Evolutionary conservation across 2,113 vertebrate species (phyloP), one percentile per base, ranked within the genome.

Genomic region (Tachycineta bicolor): DNA sequence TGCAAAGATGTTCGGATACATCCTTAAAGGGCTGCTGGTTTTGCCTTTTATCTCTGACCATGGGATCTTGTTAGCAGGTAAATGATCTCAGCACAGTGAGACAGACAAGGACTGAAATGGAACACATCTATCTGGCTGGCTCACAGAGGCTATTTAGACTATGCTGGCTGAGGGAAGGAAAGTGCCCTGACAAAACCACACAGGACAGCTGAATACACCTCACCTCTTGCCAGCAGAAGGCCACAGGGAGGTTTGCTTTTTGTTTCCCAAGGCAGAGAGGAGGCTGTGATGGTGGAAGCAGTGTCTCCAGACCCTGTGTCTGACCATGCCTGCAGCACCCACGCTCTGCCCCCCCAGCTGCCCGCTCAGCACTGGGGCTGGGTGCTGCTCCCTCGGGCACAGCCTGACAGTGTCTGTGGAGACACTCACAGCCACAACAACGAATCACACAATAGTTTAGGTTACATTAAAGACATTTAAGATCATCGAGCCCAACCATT

Each of bases 1-100:
- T 95, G 81, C 34, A 73, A 93, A 77, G 37, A 64, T 25, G 50
- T 64, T 71, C 3, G 2, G 67, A 53, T 23, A 73, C 13, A 52
- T 69, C 76, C 62, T 91, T 71, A 75, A 63, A 81, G 60, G 28
- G 33, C 46, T 74, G 46, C 11, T 64, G 41, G 29, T 44, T 94
- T 86, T 2, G 3, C 39, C 33, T 92, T 92, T 73, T 68, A 59
- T 76, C 65, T 83, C 75, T 83, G 83, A 81, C 41, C 53, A 81
- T 43, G 47, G 88, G 31, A 87, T 39, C 56, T 83, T 77, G 90
- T 90, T 79, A 93, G 89, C 68, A 92, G 88, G 83, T 90, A 88
- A 83, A 82, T 29, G 31, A 83, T 68, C 65, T 74, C 79, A 71
- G 63, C 69, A 81, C 63, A 75, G 53, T 3, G 39, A 67, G 77